A percentile compares a stretch with the other conserved stretches of the same genome.
These are phyloP conservation scores for Myopa tessellatipennis DNA, from an alignment of 2,888 invertebrate genomes.

Conservation along the genomic window DNA sequence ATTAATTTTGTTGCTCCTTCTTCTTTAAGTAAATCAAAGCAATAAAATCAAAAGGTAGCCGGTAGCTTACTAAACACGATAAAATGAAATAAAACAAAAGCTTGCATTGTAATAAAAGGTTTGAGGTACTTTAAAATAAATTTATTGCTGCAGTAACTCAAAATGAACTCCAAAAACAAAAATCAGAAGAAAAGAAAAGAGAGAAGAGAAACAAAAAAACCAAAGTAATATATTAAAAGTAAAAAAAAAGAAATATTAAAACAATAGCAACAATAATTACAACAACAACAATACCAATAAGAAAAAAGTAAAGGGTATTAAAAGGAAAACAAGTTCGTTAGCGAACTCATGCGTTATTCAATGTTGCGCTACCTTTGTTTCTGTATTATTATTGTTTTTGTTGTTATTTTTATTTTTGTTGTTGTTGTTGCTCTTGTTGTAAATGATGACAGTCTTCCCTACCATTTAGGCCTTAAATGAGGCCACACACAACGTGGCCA, in stretches of 20 bases:
- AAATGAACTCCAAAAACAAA: too few relatives aligned
- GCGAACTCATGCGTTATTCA: conserved; percentile 5
- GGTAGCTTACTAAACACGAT: too few relatives aligned
- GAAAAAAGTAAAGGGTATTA: neutral
- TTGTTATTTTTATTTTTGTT: neutral
- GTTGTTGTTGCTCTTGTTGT: neutral
- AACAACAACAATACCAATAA: neutral
- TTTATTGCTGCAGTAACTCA: conserved; percentile 24
- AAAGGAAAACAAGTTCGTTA: conserved; percentile 19
- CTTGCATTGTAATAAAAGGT: neutral
- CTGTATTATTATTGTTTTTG: neutral
- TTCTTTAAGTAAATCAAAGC: too few relatives aligned
- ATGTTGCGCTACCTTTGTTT: conserved; percentile 18
- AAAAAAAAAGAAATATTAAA: neutral
- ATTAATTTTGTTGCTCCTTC: too few relatives aligned
- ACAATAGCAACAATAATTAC: conserved; percentile 5
- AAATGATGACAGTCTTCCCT: conserved; percentile 30
- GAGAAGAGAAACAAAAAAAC: neutral
- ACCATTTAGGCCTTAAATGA: conserved; percentile 33
- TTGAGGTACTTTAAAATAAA: conserved; percentile 1
- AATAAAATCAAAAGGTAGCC: too few relatives aligned
- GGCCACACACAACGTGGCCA: conserved; percentile 29
- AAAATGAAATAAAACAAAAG: neutral
- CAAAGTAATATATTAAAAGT: neutral
- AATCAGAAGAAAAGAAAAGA: too few relatives aligned